phyloP scores from a whole-genome alignment of 2,888 invertebrate genomes.

The Drosophila atroscutellata region DNA sequence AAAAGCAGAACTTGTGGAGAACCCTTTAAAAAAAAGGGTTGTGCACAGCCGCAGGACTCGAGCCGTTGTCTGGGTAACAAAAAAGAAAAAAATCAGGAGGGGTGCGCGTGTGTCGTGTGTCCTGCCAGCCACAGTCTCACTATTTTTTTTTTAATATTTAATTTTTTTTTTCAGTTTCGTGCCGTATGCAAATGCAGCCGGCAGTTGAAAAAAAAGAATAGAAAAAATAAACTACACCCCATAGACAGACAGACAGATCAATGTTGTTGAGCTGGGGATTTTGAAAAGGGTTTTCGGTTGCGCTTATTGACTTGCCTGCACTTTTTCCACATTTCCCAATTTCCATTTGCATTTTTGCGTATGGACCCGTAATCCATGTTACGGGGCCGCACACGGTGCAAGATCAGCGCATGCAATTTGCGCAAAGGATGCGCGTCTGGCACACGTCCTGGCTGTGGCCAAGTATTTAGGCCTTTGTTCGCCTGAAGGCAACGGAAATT shows the following conservation, averaged over 20 bases:
- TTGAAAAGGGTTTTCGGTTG: conserved; percentile 59
- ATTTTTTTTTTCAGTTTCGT: conserved; percentile 64
- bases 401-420: conserved; percentile 63
- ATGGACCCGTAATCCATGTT: conserved; percentile 57
- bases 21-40: conserved; percentile 83
- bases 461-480: conserved; percentile 46
- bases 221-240: conserved; percentile 59
- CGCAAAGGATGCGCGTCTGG: conserved; percentile 66
- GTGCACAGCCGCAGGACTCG: conserved; percentile 73
- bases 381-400: conserved; percentile 65
- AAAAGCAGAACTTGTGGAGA: conserved; percentile 63
- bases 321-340: conserved; percentile 36
- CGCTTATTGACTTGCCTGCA: conserved; percentile 57
- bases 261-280: conserved; percentile 40
- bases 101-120: conserved; percentile 70
- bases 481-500: conserved; percentile 61
- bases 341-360: conserved; percentile 56
- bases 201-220: conserved; percentile 6
- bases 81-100: conserved; percentile 60
- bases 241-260: conserved; percentile 26
- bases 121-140: conserved; percentile 77
- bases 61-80: conserved; percentile 69
- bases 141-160: conserved; percentile 66
- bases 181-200: conserved; percentile 70
- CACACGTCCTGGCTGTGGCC: conserved; percentile 64